Evolutionary conservation across 2,797 vertebrate genomes (phyloP).

Genomic region (Cossypha niveicapilla): DNA sequence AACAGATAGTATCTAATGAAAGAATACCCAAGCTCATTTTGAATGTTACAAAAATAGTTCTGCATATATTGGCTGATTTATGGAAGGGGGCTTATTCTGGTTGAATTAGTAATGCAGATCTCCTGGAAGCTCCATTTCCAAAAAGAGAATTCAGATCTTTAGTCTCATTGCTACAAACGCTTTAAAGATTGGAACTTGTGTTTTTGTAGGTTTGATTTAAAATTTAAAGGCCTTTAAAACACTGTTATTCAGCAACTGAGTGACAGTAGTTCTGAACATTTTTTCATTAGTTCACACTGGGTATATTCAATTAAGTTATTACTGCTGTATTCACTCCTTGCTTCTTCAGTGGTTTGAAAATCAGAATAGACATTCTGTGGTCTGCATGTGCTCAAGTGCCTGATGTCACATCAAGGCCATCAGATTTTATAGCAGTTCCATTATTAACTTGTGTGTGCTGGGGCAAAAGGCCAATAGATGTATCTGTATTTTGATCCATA

Average conservation of each 20-base stretch:
- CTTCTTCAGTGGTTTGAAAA: neutral
- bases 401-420: neutral
- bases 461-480: neutral
- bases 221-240: neutral
- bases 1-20: neutral
- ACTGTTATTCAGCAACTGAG: neutral
- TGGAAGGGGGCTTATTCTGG: neutral
- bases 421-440: neutral
- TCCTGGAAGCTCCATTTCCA: neutral
- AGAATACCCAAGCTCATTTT: neutral
- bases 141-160: neutral
- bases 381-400: neutral
- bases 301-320: neutral
- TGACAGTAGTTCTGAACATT: neutral
- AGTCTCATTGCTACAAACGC: neutral
- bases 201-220: neutral
- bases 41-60: neutral
- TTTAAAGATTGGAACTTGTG: neutral
- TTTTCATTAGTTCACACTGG: neutral
- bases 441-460: neutral
- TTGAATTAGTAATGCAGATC: neutral
- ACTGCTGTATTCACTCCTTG: neutral
- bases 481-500: constrained; percentile 12
- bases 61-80: neutral
- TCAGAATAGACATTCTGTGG: neutral